Evolutionary conservation across 2,113 vertebrate genomes (phyloP).

Genomic region (Climacteris rufus): DNA sequence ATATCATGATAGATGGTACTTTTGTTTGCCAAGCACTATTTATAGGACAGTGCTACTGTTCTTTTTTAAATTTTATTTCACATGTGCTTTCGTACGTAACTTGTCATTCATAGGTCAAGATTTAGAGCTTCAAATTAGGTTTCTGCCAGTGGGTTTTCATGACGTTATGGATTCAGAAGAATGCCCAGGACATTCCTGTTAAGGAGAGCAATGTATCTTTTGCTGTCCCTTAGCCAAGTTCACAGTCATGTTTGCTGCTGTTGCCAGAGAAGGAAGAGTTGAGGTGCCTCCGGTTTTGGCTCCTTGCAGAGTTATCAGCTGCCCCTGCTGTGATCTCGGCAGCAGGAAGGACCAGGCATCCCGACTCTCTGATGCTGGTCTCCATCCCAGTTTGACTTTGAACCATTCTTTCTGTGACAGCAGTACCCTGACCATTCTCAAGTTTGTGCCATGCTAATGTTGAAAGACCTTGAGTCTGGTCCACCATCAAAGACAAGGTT

Average conservation of each 20-base stretch:
- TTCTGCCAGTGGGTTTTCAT: background rate
- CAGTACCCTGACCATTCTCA: background rate
- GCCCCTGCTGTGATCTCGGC: background rate
- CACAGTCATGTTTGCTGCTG: background rate
- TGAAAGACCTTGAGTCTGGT: background rate
- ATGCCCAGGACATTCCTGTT: background rate
- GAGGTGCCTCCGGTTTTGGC: background rate
- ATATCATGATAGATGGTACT: background rate
- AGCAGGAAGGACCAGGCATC: background rate
- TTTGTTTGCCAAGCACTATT: background rate
- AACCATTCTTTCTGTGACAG: background rate
- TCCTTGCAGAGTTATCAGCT: background rate
- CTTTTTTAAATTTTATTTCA: background rate
- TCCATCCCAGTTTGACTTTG: background rate
- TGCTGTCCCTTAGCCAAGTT: background rate
- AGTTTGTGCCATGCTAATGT: background rate
- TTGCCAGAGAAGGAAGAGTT: background rate
- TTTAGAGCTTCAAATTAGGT: background rate
- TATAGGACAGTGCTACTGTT: background rate
- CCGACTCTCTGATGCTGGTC: background rate
- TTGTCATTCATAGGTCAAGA: background rate
- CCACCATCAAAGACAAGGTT: fast-evolving
- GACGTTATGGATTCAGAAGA: background rate
- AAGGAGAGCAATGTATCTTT: background rate
- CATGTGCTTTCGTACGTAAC: background rate